Conservation (phyloP, 2,888 invertebrate species). For the Perithous albicinctus region DNA sequence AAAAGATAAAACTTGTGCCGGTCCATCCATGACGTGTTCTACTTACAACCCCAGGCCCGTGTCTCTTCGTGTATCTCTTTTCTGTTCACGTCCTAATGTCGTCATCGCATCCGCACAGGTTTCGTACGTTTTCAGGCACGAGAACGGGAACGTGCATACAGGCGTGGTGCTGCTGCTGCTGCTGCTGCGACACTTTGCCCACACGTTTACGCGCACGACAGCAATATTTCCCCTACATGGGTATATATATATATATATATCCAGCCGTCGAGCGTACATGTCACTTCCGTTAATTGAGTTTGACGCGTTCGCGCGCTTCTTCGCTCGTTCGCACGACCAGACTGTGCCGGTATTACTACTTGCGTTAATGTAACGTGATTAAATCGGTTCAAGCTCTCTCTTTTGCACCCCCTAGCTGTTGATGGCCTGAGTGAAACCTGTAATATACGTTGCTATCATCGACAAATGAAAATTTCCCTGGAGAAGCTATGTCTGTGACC, state of each 20-base stretch:
- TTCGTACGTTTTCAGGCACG: slow-evolving; percentile 42
- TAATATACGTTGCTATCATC: slow-evolving; percentile 1
- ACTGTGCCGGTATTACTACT: slow-evolving; percentile 25
- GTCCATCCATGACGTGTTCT: slow-evolving; percentile 1
- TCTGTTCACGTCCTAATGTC: slow-evolving; percentile 25
- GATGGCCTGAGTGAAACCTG: not conserved
- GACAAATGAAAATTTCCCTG: not conserved
- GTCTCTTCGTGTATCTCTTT: not conserved
- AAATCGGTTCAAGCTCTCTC: slow-evolving; percentile 62
- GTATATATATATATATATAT: slow-evolving; percentile 15
- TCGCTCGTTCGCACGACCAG: not conserved
- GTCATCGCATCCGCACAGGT: slow-evolving; percentile 15
- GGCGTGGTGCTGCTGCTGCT: not conserved
- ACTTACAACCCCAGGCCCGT: not conserved
- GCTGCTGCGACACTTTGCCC: not conserved
- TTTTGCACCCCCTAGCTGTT: not conserved
- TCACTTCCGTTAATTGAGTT: slow-evolving; percentile 67
- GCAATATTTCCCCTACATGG: not conserved
- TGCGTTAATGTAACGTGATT: slow-evolving; percentile 71
- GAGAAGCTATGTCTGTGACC: not conserved
- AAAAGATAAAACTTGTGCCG: slow-evolving; percentile 19
- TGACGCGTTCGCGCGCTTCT: slow-evolving; percentile 66
- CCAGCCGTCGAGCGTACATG: slow-evolving; percentile 17
- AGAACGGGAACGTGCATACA: slow-evolving; percentile 50
- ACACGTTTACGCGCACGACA: slow-evolving; percentile 13